Percentiles rank a stretch among this genome's conserved stretches.
Evolutionary conservation across 2,888 invertebrate species (phyloP).

Genomic region (Mythimna pallens): DNA sequence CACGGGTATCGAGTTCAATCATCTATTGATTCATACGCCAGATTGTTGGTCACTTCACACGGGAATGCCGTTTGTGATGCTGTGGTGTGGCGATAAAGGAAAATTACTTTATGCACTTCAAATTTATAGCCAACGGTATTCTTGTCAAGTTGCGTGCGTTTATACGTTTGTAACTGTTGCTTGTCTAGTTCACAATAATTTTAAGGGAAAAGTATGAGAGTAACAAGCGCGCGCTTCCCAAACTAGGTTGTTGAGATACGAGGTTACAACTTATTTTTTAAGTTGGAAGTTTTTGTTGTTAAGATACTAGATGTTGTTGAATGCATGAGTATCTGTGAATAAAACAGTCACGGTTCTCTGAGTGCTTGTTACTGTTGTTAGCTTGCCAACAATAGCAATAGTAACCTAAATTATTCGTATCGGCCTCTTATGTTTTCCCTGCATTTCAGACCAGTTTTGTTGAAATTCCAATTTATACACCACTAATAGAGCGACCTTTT

Average conservation of each 20-base stretch:
- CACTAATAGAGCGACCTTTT: constrained; percentile 14
- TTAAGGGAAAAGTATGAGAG: constrained; percentile 20
- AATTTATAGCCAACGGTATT: constrained; percentile 58
- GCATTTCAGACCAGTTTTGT: constrained; percentile 1
- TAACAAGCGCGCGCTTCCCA: not conserved
- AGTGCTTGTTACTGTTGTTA: constrained; percentile 29
- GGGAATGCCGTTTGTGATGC: constrained; percentile 56
- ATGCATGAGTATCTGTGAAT: constrained; percentile 28
- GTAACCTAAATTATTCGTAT: constrained; percentile 17
- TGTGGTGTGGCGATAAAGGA: constrained; percentile 55
- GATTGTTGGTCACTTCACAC: constrained; percentile 64
- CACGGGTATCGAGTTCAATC: constrained; percentile 84
- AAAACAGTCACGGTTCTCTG: constrained; percentile 17
- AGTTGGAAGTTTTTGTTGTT: constrained; percentile 6
- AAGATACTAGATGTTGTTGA: constrained; percentile 13
- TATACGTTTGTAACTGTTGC: constrained; percentile 36
- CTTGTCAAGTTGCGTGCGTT: constrained; percentile 50
- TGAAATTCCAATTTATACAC: constrained; percentile 11
- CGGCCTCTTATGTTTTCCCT: constrained; percentile 12
- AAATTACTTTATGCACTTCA: constrained; percentile 50
- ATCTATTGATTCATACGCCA: constrained; percentile 54
- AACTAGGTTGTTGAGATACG: constrained; percentile 13
- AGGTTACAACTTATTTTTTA: constrained; percentile 19
- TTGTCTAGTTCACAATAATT: constrained; percentile 26
- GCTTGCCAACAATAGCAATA: constrained; percentile 31